A percentile compares a stretch with the other conserved stretches of the same genome.
Conservation (phyloP, 2,888 invertebrate species). For the Pseudococcus jackbeardsleyi region DNA sequence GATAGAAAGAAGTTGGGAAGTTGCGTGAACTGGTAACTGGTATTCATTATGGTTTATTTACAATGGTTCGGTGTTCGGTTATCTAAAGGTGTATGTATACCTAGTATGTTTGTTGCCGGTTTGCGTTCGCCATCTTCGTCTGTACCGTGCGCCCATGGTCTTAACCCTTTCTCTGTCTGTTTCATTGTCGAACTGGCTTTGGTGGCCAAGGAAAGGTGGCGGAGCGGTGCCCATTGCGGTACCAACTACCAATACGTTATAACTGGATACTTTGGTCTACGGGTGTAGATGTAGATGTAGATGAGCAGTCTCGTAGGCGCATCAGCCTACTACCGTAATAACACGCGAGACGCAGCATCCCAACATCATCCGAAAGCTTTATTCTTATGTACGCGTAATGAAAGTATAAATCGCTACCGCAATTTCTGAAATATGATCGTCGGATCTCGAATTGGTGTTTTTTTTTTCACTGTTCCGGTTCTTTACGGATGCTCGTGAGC, state of each 20-base stretch:
- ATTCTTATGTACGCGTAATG: background rate
- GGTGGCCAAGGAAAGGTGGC: background rate
- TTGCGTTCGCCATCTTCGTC: background rate
- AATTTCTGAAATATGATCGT: background rate
- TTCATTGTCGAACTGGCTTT: background rate
- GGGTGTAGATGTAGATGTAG: no score
- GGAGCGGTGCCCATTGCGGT: no score
- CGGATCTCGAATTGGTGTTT: no score
- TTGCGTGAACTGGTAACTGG: background rate
- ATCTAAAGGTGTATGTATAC: no score
- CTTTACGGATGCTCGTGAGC: no score
- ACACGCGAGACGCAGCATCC: background rate
- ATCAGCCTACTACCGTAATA: no score
- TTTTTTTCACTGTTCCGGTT: no score
- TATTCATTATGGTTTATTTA: conserved; percentile 24
- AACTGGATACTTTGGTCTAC: no score
- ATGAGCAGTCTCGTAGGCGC: no score
- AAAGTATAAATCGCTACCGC: background rate
- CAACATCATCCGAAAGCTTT: background rate
- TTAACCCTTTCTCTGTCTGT: background rate
- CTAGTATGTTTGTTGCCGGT: background rate
- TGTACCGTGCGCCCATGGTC: background rate
- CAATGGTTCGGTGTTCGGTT: background rate
- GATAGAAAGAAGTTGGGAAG: background rate
- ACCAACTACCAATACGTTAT: no score